These are phyloP conservation scores for Drosophila subsilvestris DNA, from an alignment of 2,888 invertebrate genomes.

Conservation along the genomic window DNA sequence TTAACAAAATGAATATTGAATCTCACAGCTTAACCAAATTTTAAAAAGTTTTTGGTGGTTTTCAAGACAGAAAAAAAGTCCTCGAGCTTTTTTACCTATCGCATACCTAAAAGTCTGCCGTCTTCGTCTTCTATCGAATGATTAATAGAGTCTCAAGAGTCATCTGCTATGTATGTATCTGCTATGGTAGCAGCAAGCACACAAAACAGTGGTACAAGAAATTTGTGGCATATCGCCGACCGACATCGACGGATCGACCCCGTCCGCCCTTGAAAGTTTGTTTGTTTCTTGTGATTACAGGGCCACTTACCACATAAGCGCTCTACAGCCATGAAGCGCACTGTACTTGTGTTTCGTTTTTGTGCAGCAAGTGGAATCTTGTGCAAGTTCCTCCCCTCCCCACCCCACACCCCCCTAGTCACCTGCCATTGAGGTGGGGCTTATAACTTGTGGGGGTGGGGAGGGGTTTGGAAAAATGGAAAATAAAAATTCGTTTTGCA, in stretches of 20 bases:
- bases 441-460: background rate
- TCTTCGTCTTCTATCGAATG: too few species aligned
- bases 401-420: background rate
- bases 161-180: too few species aligned
- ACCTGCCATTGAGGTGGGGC: background rate
- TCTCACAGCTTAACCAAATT: too few species aligned
- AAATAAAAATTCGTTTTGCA: conserved; percentile 13
- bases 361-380: background rate
- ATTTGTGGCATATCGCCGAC: background rate
- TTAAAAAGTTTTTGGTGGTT: too few species aligned
- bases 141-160: too few species aligned
- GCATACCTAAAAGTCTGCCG: too few species aligned
- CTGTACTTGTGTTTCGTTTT: background rate
- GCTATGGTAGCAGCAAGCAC: background rate
- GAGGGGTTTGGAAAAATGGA: background rate
- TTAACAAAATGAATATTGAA: background rate
- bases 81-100: too few species aligned
- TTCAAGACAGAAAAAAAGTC: too few species aligned
- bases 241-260: too few species aligned
- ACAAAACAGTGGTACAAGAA: background rate
- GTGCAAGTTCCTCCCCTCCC: background rate
- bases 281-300: background rate
- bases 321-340: conserved; percentile 1
- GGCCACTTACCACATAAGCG: background rate
- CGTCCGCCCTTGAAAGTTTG: background rate